Evolutionary conservation across 2,888 invertebrate genomes (phyloP), one percentile per base, ranked within the genome.

Genomic region (Spodoptera picta): DNA sequence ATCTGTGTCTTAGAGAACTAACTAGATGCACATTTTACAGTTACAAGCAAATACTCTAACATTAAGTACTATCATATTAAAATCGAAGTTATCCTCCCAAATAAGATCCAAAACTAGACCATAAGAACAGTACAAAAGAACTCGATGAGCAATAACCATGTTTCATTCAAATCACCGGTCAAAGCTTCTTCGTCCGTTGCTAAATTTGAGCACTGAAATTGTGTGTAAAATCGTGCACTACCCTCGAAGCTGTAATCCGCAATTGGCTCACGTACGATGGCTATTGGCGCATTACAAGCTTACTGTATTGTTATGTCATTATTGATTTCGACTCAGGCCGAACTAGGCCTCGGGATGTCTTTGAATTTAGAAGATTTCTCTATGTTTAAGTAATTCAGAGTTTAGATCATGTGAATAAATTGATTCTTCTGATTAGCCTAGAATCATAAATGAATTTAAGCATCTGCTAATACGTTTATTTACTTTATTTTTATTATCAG

Each of bases 301-400:
- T 60, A 72, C 59, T 71, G 73, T 79, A 79, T 68, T 80, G 79
- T 79, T 79, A 80, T 79, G 69, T 80, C 75, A 73, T 79, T 80
- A 79, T 77, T 69, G 79, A 79, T 80, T 79, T 75, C 54, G 65
- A 65, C 52, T 68, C 59, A 24, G 57, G 53, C 54, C 23, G 65
- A 69, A 69, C 61, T 62, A 51, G 66, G 63, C 46, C 36, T 41
- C 46, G 48, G 58, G 46, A 62, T 36, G 52, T 48, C 54, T 58
- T 66, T 56, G 49, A 56, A 67, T 64, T n/a, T 47, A 27, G 49
- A 51, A 67, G 49, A 70, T 65, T 63, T 57, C 60, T 59, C 61
- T 54, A 53, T 42, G 46, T 69, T 50, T 54, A 36, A n/a, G 24
- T 69, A 46, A 58, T 50, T 2, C 7, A 36, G 7, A 36, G 1